Conservation (phyloP, 1,140 invertebrate genomes). For the Cydia fagiglandana region DNA sequence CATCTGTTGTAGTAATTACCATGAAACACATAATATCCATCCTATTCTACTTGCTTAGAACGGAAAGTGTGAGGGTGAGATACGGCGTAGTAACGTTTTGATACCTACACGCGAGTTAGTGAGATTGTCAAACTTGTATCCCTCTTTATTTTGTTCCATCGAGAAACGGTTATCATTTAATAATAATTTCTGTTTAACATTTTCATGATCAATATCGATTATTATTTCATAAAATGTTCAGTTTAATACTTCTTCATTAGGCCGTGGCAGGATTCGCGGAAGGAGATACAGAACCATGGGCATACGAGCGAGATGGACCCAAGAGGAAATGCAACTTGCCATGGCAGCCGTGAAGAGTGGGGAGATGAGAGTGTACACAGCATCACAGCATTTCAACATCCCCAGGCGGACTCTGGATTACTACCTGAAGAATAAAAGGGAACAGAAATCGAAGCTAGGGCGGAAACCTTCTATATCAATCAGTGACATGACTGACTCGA, state of each 20-base stretch:
- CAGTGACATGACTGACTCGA: background rate
- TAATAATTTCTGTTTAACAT: too few relatives aligned
- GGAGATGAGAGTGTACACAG: constrained; percentile 11
- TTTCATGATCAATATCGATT: too few relatives aligned
- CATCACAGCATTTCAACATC: constrained; percentile 6
- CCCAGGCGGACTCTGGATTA: background rate
- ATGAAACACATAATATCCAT: too few relatives aligned
- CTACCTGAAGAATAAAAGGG: constrained; percentile 1
- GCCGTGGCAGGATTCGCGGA: background rate
- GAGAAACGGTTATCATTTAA: too few relatives aligned
- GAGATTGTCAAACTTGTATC: too few relatives aligned
- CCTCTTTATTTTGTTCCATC: too few relatives aligned
- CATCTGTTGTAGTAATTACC: too few relatives aligned
- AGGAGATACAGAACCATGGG: background rate
- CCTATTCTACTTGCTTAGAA: too few relatives aligned
- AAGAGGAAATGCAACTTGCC: background rate
- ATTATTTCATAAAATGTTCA: too few relatives aligned
- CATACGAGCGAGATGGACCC: background rate
- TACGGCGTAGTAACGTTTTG: too few relatives aligned
- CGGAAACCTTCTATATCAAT: background rate
- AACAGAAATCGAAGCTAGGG: background rate
- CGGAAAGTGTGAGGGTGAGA: too few relatives aligned
- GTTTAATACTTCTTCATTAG: background rate
- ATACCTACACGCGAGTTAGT: too few relatives aligned
- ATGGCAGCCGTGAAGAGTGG: constrained; percentile 8